Base-by-base conservation (phyloP, 2,888 invertebrate species). In the Villa cingulata region DNA sequence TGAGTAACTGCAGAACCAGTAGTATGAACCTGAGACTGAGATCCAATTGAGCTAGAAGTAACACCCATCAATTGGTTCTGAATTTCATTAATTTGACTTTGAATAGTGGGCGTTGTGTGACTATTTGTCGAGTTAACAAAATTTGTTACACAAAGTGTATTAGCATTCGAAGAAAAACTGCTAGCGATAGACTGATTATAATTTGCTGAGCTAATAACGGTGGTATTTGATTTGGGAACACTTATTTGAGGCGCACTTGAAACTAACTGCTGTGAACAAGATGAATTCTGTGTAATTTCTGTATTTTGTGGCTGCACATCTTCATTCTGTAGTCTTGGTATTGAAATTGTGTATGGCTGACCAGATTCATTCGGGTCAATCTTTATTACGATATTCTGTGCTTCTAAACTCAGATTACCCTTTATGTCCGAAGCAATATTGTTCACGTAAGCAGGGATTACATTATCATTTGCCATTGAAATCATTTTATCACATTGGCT, bases 271-370 rank as follows among this genome's bases (percentile, higher is more conserved):
- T 12, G 54, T 17, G 19, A 20, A 17, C 14, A 17, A n/a, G 32
- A n/a, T 42, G 37, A 18, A 10, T 20, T 20, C n/a, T 41, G 43
- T 47, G 64, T 68, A 37, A 66, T 62, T 9, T 34, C 18, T 36
- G 40, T 5, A 36, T 34, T 34, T 32, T 45, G 38, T 16, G 27
- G 37, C 23, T 27, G 17, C n/a, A 43, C 7, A 14, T 46, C 49
- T 48, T 68, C 68, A 51, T 65, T 66, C 19, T 66, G 66, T 46
- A 68, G 52, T n/a, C 68, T 62, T n/a, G 70, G 68, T 53, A 68
- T 66, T 12, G 70, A 66, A 46, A 68, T 65, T 29, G 69, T 66
- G 55, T 66, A 69, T 36, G 69, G 69, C 53, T 66, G 64, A n/a
- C 59, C 51, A 19, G 56, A 55, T 45, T 63, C 65, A 52, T 59